phyloP scores from a whole-genome alignment of 2,888 invertebrate species.

The Melieria picta region DNA sequence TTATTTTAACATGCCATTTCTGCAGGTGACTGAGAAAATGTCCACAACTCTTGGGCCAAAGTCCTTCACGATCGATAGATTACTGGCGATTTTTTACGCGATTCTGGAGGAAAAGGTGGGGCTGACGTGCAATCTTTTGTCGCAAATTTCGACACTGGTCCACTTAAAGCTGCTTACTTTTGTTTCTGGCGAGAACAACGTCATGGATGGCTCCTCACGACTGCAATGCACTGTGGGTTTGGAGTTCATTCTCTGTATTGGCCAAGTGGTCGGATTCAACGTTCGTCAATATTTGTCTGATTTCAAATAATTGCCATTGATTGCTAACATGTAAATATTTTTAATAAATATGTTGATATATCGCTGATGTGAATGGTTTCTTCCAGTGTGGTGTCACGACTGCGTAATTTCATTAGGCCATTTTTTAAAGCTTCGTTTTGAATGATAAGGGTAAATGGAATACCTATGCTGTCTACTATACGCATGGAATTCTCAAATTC shows the following conservation, averaged over 20 bases:
- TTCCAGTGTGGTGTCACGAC: constrained; percentile 75
- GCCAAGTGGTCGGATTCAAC: constrained; percentile 81
- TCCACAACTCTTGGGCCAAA: constrained; percentile 84
- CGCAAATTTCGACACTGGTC: constrained; percentile 88
- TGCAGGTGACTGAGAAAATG: constrained; percentile 68
- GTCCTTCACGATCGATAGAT: constrained; percentile 81
- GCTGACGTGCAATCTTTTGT: constrained; percentile 85
- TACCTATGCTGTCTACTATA: constrained; percentile 67
- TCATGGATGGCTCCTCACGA: constrained; percentile 78
- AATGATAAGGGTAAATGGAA: constrained; percentile 79
- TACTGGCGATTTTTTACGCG: constrained; percentile 89
- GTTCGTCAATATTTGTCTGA: constrained; percentile 81
- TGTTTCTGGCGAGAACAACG: constrained; percentile 76
- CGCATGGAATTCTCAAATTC: constrained; percentile 37
- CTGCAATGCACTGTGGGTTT: constrained; percentile 87
- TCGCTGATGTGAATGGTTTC: constrained; percentile 77
- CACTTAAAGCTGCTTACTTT: constrained; percentile 80
- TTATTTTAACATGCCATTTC: background rate
- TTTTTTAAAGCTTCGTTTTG: constrained; percentile 74
- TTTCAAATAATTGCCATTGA: constrained; percentile 67
- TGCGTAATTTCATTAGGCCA: constrained; percentile 76
- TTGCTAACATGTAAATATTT: constrained; percentile 59
- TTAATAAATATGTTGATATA: constrained; percentile 71
- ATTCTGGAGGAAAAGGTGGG: constrained; percentile 87
- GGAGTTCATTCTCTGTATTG: constrained; percentile 81